Percentiles rank a stretch among this genome's conserved stretches.
Conservation (phyloP, 2,797 vertebrate genomes). For the Botia almorhae region DNA sequence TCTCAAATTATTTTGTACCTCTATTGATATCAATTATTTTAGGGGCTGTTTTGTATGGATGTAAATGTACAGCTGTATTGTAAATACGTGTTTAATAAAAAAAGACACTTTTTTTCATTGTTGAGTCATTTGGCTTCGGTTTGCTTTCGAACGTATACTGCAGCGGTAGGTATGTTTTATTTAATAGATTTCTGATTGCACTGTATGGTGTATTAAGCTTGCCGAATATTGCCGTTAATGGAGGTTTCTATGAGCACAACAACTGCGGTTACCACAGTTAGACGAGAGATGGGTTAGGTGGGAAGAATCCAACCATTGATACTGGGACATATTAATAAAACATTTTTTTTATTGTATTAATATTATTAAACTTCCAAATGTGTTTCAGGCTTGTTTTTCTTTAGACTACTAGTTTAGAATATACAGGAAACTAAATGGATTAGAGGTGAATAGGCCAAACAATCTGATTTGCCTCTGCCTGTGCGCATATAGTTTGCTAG, state of each 20-base stretch:
- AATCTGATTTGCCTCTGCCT: not conserved
- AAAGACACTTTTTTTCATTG: conserved; percentile 63
- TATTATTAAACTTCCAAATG: too few relatives aligned
- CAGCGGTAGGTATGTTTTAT: not conserved
- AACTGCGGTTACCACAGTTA: too few relatives aligned
- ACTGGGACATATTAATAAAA: not conserved
- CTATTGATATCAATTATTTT: conserved; percentile 69
- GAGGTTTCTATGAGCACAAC: too few relatives aligned
- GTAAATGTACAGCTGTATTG: conserved; percentile 88
- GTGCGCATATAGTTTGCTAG: not conserved
- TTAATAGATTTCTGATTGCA: not conserved
- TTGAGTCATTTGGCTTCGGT: not conserved
- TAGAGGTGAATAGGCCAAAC: not conserved
- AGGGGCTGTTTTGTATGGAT: conserved; percentile 87
- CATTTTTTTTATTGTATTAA: not conserved
- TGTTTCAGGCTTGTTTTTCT: too few relatives aligned
- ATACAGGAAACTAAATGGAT: not conserved
- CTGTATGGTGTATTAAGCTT: not conserved
- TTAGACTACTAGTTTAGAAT: not conserved
- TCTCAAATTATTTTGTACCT: conserved; percentile 70
- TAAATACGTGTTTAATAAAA: conserved; percentile 95
- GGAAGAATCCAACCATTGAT: not conserved
- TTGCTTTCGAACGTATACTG: not conserved
- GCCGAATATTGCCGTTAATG: too few relatives aligned
- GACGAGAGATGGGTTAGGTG: too few relatives aligned